Base-by-base conservation (phyloP, 1,140 invertebrate species). In the Gyrodactylus salaris region DNA sequence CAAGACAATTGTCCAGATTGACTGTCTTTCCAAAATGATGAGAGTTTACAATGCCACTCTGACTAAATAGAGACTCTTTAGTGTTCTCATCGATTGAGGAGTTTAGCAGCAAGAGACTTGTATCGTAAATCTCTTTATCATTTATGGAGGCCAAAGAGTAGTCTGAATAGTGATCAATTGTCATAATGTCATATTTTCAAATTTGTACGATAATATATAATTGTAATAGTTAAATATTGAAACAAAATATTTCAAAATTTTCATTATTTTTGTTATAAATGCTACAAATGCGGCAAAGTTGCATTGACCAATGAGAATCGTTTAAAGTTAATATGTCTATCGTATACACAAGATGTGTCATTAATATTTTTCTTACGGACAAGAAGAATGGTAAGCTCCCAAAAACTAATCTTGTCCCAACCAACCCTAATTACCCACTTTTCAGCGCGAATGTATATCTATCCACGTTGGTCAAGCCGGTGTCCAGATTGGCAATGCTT, bases 401-500 rank as follows among this genome's bases (percentile, higher is more conserved):
- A 7, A 16, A 54, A n/a, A 7, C 34, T n/a, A 54, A 16, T 54
- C 7, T 54, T 54, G n/a, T 54, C n/a, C 7, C n/a, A 54, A n/a
- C 34, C 7, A n/a, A 16, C n/a, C 34, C n/a, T 54, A 54, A 16
- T 54, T 16, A 25, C 74, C n/a, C 34, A 16, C 27, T 74, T 74
- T 76, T 68, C 76, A 80, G 82, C 78, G 82, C 75, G 88, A 89
- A 84, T 87, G 87, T 77, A 87, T 89, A 77, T 88, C 87, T 76
- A 85, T 89, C 75, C 88, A 89, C 80, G 85, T 90, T 77, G 88
- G 88, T 26, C 88, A 90, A 82, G 87, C 87, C 74, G 87, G 87
- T 70, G 86, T 87, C 1, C 87, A 89, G 80, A 87, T 88, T 78
- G 87, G 87, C 75, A 88, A 88, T 78, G 86, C 86, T 69, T 84